Evolutionary conservation across 2,888 invertebrate species (phyloP).

Genomic region (Sabatieria punctata): DNA sequence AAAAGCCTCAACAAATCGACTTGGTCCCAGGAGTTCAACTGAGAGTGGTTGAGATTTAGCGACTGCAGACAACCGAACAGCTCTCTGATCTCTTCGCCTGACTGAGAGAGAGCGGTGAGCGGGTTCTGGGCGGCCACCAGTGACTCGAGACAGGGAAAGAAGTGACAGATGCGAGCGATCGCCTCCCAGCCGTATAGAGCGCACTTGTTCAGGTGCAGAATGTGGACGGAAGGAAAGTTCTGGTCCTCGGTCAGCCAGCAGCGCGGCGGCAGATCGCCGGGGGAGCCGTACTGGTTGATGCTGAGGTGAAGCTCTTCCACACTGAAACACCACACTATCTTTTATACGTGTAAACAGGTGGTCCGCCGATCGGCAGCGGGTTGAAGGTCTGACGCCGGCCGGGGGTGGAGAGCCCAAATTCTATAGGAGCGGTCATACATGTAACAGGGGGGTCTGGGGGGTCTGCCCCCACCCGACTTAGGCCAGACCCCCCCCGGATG

Average conservation of each 20-base stretch:
- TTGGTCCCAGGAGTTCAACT: conserved; percentile 52
- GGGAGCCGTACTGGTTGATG: conserved; percentile 48
- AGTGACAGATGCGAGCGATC: conserved; percentile 60
- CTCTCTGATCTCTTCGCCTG: conserved; percentile 9
- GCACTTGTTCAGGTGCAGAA: conserved; percentile 71
- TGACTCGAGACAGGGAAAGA: conserved; percentile 67
- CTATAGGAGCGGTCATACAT: too few species aligned
- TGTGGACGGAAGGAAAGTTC: conserved; percentile 52
- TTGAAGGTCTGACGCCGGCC: too few species aligned
- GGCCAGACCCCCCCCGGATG: too few species aligned
- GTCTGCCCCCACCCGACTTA: too few species aligned
- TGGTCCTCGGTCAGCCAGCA: not conserved
- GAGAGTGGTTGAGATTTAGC: not conserved
- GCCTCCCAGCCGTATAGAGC: conserved; percentile 66
- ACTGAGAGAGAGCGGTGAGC: conserved; percentile 10
- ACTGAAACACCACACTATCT: conserved; percentile 27
- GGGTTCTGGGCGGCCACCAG: conserved; percentile 45
- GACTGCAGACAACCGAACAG: conserved; percentile 2
- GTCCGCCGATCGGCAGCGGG: too few species aligned
- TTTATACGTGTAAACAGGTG: too few species aligned
- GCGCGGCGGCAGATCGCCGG: conserved; percentile 6
- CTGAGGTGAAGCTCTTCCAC: conserved; percentile 80
- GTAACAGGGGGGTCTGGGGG: too few species aligned
- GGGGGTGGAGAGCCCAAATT: too few species aligned
- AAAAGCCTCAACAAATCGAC: conserved; percentile 66